These are phyloP conservation scores for Myopa testacea DNA, from an alignment of 2,888 invertebrate genomes.

Conservation along the genomic window DNA sequence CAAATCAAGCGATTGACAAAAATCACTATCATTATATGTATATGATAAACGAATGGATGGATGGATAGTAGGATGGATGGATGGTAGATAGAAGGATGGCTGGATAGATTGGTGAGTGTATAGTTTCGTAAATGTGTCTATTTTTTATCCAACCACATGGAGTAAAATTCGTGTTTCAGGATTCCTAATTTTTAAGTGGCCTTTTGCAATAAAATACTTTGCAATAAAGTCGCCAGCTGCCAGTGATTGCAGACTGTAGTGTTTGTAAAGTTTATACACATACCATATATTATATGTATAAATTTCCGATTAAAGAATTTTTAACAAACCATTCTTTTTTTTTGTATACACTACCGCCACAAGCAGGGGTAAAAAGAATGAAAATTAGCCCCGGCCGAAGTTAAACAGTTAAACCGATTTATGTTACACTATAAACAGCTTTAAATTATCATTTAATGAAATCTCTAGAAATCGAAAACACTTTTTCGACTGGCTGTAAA, in stretches of 20 bases:
- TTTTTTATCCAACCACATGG: neutral
- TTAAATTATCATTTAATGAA: constrained; percentile 43
- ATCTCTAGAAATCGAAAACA: constrained; percentile 6
- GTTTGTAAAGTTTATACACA: no score
- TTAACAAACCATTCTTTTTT: no score
- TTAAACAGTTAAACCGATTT: constrained; percentile 20
- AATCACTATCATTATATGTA: neutral
- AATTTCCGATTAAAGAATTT: no score
- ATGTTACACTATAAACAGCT: constrained; percentile 25
- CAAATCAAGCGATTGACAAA: neutral
- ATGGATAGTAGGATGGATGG: neutral
- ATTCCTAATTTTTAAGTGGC: constrained; percentile 38
- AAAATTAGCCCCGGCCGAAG: neutral
- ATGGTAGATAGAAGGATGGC: neutral
- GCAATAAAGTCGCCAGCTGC: constrained; percentile 8
- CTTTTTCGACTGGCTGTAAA: neutral
- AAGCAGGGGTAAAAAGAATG: neutral
- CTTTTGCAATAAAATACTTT: neutral
- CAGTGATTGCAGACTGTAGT: no score
- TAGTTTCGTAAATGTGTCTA: neutral
- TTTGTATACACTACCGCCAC: neutral
- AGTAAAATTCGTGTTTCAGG: constrained; percentile 10
- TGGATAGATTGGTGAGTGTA: neutral
- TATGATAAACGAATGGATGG: neutral
- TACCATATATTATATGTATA: no score